Conservation (phyloP, 2,888 invertebrate species). For the Cantharis nigra region DNA sequence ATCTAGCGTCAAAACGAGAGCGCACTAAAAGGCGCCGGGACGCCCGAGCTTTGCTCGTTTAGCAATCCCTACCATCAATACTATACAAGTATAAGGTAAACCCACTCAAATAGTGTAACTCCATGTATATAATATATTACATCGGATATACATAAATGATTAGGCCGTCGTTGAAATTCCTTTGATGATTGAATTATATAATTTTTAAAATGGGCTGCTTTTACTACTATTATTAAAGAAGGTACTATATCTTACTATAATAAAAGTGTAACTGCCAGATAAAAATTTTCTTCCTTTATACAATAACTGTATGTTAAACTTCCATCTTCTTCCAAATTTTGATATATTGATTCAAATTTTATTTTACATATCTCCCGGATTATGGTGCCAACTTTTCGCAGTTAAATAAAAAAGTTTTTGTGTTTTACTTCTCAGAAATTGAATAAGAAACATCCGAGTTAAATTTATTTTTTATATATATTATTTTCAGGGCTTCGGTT, state of each 20-base stretch:
- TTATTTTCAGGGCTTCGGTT: not conserved
- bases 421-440: not conserved
- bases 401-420: not conserved
- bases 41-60: constrained; percentile 17
- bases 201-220: not conserved
- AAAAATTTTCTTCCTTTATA: not conserved
- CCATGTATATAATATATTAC: not conserved
- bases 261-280: not conserved
- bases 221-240: not conserved
- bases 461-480: not conserved
- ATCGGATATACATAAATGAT: not conserved
- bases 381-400: not conserved
- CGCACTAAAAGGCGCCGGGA: constrained; percentile 29
- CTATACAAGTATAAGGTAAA: not conserved
- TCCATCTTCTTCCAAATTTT: not conserved
- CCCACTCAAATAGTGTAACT: not conserved
- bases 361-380: not conserved
- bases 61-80: constrained; percentile 1
- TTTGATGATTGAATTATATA: not conserved
- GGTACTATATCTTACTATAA: too few species aligned
- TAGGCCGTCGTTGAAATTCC: not conserved
- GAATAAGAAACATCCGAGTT: not conserved
- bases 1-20: constrained; percentile 1
- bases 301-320: not conserved
- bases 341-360: not conserved